These are phyloP conservation scores for Drosophila meridiana DNA, from an alignment of 2,888 invertebrate genomes.

Conservation along the genomic window DNA sequence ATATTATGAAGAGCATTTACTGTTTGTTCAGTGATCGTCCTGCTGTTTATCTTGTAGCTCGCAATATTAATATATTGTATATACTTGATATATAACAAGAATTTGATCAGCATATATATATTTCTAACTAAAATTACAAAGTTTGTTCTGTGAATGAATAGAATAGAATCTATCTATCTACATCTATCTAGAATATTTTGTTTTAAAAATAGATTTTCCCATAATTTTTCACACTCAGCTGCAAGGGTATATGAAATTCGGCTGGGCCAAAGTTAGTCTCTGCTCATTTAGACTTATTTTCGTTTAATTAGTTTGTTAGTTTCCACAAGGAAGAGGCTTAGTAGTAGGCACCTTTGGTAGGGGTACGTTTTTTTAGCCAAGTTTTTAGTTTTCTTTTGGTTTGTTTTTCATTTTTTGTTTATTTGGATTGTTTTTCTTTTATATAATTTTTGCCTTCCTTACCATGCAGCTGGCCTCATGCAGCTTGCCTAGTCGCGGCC, in stretches of 20 bases:
- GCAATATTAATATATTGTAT: too few relatives aligned
- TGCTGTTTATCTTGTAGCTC: too few relatives aligned
- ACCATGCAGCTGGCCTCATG: constrained; percentile 99
- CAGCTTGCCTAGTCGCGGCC: constrained; percentile 97
- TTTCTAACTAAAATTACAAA: too few relatives aligned
- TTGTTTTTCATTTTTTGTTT: neutral
- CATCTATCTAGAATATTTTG: too few relatives aligned
- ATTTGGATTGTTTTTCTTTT: neutral
- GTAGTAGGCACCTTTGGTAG: constrained; percentile 17
- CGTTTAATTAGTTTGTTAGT: neutral
- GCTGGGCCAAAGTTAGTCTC: constrained; percentile 10
- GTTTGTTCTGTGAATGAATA: too few relatives aligned
- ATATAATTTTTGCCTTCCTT: constrained; percentile 75
- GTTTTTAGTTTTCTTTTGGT: neutral
- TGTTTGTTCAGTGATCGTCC: too few relatives aligned
- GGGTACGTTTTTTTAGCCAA: constrained; percentile 7
- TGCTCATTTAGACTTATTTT: constrained; percentile 10
- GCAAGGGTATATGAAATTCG: constrained; percentile 20
- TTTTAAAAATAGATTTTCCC: neutral
- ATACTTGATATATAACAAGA: too few relatives aligned
- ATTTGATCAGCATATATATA: too few relatives aligned
- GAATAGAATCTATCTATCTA: too few relatives aligned
- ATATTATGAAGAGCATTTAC: too few relatives aligned
- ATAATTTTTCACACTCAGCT: neutral
- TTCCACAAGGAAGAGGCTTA: constrained; percentile 26